Percentiles rank a stretch among this genome's conserved stretches.
These are phyloP conservation scores for Taeniopygia guttata DNA, from an alignment of 2,797 vertebrate genomes.

Conservation along the genomic window DNA sequence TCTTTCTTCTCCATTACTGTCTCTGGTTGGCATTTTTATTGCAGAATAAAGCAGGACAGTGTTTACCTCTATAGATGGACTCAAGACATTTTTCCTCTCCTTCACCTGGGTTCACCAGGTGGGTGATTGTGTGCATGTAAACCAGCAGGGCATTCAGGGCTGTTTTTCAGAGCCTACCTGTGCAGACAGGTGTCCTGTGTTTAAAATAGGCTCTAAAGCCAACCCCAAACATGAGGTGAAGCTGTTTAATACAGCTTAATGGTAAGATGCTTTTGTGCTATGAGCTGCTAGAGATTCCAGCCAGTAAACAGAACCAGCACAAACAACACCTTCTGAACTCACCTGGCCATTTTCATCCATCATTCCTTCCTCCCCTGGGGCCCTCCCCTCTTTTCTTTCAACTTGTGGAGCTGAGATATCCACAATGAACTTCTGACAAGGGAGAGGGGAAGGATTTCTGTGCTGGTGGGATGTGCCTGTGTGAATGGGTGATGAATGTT, in stretches of 20 bases:
- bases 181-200: background rate
- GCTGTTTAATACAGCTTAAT: background rate
- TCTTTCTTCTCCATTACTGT: background rate
- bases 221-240: background rate
- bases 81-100: background rate
- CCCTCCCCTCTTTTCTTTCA: background rate
- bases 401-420: background rate
- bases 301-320: background rate
- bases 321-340: background rate
- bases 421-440: background rate
- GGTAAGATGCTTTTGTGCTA: background rate
- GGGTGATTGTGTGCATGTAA: background rate
- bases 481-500: background rate
- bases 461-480: background rate
- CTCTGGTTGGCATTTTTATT: background rate
- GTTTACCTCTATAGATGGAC: background rate
- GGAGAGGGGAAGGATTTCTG: background rate
- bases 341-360: background rate
- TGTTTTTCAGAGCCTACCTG: background rate
- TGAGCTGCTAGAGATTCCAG: background rate
- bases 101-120: background rate
- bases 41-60: background rate
- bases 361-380: background rate
- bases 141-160: background rate
- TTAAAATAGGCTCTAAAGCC: constrained; percentile 27